Evolutionary conservation across 2,797 vertebrate genomes (phyloP).

Genomic region (Gymnocypris eckloni): DNA sequence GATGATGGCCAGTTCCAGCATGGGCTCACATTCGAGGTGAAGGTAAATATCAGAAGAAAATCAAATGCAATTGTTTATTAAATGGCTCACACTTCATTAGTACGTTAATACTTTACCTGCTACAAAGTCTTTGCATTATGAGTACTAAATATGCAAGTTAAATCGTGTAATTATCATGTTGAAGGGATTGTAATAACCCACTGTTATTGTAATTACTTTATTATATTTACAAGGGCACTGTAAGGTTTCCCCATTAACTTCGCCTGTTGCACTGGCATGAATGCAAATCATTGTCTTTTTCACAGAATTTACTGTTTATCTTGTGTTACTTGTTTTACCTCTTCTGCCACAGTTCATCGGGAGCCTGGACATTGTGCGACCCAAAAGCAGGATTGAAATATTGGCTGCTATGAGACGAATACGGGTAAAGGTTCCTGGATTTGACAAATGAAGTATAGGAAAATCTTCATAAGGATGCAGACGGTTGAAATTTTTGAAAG

Average conservation of each 20-base stretch:
- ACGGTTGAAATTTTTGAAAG: background rate
- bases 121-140: too few relatives aligned
- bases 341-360: conserved; percentile 87
- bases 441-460: background rate
- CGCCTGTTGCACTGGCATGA: conserved; percentile 21
- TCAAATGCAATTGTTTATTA: background rate
- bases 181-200: background rate
- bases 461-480: background rate
- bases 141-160: background rate
- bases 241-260: background rate
- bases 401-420: conserved; percentile 97
- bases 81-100: background rate
- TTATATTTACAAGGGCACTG: background rate
- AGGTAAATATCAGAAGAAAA: conserved; percentile 79
- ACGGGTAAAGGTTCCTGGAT: conserved; percentile 81
- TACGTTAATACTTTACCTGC: too few relatives aligned
- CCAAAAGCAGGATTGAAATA: conserved; percentile 95
- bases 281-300: conserved; percentile 8
- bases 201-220: background rate
- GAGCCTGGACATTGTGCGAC: conserved; percentile 93
- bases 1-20: conserved; percentile 96
- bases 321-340: conserved; percentile 45
- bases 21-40: conserved; percentile 95
- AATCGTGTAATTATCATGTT: background rate
- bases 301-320: background rate